These are phyloP conservation scores for Hypocryptadius cinnamomeus DNA, from an alignment of 2,113 vertebrate species.

Conservation along the genomic window DNA sequence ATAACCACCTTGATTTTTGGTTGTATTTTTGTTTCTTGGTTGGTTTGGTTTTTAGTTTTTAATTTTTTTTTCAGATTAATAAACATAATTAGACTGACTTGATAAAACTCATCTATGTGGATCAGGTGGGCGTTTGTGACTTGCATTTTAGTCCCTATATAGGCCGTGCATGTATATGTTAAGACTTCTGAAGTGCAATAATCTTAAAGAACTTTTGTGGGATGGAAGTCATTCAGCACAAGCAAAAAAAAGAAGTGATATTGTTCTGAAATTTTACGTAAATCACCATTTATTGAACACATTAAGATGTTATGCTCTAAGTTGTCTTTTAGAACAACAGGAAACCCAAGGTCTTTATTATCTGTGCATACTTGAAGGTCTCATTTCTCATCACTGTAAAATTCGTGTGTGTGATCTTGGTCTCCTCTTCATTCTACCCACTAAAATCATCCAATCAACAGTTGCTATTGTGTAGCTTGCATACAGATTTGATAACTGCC, in stretches of 20 bases:
- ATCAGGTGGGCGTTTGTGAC: neutral
- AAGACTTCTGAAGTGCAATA: neutral
- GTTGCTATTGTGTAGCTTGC: neutral
- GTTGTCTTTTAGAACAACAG: neutral
- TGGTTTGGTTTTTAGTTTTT: neutral
- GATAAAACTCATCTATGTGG: neutral
- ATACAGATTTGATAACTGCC: neutral
- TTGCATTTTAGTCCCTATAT: neutral
- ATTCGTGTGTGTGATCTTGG: rapidly evolving
- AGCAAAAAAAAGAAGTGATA: neutral
- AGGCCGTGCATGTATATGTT: no score
- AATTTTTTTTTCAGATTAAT: neutral
- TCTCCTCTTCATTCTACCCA: neutral
- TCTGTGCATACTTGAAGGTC: neutral
- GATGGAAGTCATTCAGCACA: neutral
- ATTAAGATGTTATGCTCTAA: neutral
- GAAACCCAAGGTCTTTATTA: neutral
- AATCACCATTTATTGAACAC: neutral
- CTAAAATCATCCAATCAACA: neutral
- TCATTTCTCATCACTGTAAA: neutral
- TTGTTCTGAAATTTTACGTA: neutral
- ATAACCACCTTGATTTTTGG: neutral
- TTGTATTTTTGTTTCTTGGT: neutral
- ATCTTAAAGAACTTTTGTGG: neutral
- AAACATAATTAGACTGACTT: neutral